A percentile compares a stretch with the other conserved stretches of the same genome.
These are phyloP conservation scores for Lepidocolaptes lacrymiger DNA, from an alignment of 2,797 vertebrate genomes.

Conservation along the genomic window DNA sequence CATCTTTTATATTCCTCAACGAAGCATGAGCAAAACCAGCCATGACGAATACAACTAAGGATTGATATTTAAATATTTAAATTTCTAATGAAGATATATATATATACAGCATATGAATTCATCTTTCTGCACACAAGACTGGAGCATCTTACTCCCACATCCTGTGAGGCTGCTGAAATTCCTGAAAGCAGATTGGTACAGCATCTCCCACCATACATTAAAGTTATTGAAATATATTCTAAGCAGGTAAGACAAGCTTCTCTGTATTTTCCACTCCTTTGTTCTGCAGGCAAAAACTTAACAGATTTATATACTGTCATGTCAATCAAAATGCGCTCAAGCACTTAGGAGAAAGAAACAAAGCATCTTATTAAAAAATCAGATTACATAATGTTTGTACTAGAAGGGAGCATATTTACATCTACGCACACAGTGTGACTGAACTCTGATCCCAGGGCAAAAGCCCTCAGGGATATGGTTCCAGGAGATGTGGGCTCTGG, in stretches of 20 bases:
- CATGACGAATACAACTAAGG: neutral
- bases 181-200: neutral
- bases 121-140: neutral
- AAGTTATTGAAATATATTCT: neutral
- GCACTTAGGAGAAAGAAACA: neutral
- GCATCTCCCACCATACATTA: neutral
- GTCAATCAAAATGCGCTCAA: neutral
- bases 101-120: neutral
- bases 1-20: neutral
- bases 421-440: neutral
- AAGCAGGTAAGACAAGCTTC: neutral
- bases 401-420: neutral
- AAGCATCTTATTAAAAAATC: neutral
- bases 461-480: neutral
- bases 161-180: neutral
- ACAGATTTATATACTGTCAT: neutral
- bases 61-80: neutral
- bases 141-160: neutral
- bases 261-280: neutral
- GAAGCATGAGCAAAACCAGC: neutral
- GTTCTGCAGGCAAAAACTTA: neutral
- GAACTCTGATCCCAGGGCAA: neutral
- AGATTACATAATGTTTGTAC: neutral
- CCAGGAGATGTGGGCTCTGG: neutral
- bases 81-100: neutral